phyloP scores from a whole-genome alignment of 2,797 vertebrate genomes.

The Brachyalestes nurse region DNA sequence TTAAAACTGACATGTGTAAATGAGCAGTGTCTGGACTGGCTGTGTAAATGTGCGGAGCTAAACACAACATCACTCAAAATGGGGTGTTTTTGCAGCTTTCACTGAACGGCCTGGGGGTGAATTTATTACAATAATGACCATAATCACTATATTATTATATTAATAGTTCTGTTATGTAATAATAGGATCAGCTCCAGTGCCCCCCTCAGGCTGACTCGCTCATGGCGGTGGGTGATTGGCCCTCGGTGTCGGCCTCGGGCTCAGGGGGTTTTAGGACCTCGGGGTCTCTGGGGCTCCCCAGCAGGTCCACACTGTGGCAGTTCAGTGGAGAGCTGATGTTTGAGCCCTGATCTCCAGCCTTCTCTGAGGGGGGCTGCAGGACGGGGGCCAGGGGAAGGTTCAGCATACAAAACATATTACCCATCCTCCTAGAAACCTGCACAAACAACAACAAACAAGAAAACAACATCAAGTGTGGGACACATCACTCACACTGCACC shows the following conservation, averaged over 20 bases:
- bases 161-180: background rate
- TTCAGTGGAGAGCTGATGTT: conserved; percentile 82
- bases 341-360: conserved; percentile 78
- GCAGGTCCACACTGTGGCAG: conserved; percentile 82
- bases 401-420: conserved; percentile 87
- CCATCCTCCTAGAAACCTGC: conserved; percentile 88
- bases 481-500: background rate
- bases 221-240: conserved; percentile 72
- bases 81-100: no score
- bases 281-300: conserved; percentile 82
- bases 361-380: conserved; percentile 77
- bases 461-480: background rate
- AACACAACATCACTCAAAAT: no score
- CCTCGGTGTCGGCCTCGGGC: conserved; percentile 70
- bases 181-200: background rate
- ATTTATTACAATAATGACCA: no score
- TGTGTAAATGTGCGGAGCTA: no score
- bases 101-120: no score
- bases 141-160: background rate
- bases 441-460: background rate
- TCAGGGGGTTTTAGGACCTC: conserved; percentile 78
- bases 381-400: conserved; percentile 79
- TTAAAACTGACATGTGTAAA: no score
- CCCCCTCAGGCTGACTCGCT: conserved; percentile 69
- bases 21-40: no score